Percentiles rank a stretch among this genome's conserved stretches.
These are phyloP conservation scores for Pomatostomus ruficeps DNA, from an alignment of 2,113 vertebrate species.

Conservation along the genomic window DNA sequence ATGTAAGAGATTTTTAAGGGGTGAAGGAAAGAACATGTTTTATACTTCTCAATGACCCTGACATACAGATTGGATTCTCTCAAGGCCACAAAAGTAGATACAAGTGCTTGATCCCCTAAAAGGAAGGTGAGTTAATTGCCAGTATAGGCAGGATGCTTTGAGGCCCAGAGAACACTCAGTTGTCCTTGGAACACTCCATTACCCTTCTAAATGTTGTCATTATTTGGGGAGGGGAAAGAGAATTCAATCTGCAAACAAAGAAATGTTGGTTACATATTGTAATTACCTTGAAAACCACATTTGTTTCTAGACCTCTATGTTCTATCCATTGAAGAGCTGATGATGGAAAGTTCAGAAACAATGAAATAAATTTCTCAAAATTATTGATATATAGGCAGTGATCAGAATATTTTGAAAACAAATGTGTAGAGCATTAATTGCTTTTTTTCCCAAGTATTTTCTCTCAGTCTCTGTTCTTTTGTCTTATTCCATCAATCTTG, in stretches of 20 bases:
- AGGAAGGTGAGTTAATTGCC: background rate
- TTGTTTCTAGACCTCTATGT: background rate
- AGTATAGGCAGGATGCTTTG: background rate
- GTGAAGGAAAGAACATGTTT: background rate
- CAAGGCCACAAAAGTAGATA: background rate
- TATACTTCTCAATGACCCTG: background rate
- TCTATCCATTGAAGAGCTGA: background rate
- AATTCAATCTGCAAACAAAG: background rate
- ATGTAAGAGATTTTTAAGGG: background rate
- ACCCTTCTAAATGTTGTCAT: background rate
- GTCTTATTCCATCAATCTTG: background rate
- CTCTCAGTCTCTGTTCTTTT: background rate
- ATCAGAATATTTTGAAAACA: constrained; percentile 6
- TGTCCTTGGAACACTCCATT: background rate
- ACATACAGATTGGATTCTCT: background rate
- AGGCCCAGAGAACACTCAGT: background rate
- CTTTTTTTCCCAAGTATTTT: background rate
- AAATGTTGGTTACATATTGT: background rate
- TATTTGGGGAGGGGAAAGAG: background rate
- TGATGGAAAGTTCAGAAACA: background rate
- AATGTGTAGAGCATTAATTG: background rate
- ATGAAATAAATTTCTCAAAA: background rate
- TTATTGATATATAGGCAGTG: background rate
- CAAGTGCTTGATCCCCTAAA: background rate
- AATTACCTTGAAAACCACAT: background rate